Evolutionary conservation across 2,113 vertebrate genomes (phyloP).

Genomic region (Thamnophis sirtalis): DNA sequence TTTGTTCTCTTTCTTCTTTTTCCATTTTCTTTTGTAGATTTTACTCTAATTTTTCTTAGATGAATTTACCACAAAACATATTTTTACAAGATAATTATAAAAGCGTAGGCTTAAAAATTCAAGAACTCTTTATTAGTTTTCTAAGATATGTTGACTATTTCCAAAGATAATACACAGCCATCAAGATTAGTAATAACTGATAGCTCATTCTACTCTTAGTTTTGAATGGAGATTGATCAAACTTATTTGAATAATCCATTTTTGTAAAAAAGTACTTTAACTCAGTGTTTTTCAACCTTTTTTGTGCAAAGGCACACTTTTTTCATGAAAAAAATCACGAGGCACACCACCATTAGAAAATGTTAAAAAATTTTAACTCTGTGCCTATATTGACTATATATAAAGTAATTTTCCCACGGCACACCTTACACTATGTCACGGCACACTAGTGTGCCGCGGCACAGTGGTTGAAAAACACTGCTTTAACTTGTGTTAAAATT

Average conservation of each 20-base stretch:
- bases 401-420: too few relatives aligned
- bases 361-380: too few relatives aligned
- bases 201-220: background rate
- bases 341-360: too few relatives aligned
- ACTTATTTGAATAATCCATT: background rate
- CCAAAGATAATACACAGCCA: background rate
- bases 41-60: background rate
- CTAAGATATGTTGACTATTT: background rate
- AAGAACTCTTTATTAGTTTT: background rate
- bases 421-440: too few relatives aligned
- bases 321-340: too few relatives aligned
- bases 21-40: background rate
- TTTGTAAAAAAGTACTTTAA: background rate
- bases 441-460: too few relatives aligned
- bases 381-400: too few relatives aligned
- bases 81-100: background rate
- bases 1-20: background rate
- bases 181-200: background rate
- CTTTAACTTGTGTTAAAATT: background rate
- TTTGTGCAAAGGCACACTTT: too few relatives aligned
- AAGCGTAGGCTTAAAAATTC: background rate
- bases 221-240: too few relatives aligned
- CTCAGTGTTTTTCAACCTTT: too few relatives aligned
- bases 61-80: background rate
- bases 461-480: too few relatives aligned